A percentile compares a stretch with the other conserved stretches of the same genome.
phyloP scores from a whole-genome alignment of 1,140 invertebrate species.

The Pseudachorutes palmiensis region DNA sequence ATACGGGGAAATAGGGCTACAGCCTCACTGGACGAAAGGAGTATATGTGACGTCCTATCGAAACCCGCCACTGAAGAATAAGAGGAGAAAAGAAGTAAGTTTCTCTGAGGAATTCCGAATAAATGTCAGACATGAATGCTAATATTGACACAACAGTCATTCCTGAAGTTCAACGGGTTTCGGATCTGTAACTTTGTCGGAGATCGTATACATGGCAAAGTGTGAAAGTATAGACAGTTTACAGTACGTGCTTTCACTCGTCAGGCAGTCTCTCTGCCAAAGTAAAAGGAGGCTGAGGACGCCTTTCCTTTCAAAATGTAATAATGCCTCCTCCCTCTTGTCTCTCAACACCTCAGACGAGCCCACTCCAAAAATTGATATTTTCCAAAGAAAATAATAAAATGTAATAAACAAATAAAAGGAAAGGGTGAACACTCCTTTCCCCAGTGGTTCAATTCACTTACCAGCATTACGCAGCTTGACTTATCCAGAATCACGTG shows the following conservation, averaged over 20 bases:
- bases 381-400: not conserved
- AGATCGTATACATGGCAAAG: not conserved
- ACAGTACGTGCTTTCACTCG: not conserved
- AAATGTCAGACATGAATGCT: slow-evolving; percentile 12
- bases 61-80: not conserved
- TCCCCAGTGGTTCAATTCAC: not conserved
- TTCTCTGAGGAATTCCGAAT: slow-evolving; percentile 2
- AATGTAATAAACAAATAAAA: not conserved
- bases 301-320: not conserved
- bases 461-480: not conserved
- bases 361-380: not conserved
- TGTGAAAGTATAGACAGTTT: slow-evolving; percentile 5
- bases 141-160: slow-evolving; percentile 11
- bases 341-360: not conserved
- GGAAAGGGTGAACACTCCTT: not conserved
- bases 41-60: too few species aligned
- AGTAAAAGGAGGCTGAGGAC: not conserved
- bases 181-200: not conserved
- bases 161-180: not conserved
- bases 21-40: not conserved
- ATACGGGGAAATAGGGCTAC: not conserved
- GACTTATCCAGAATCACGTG: too few species aligned
- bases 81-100: not conserved
- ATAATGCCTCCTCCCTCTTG: not conserved
- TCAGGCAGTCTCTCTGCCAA: too few species aligned